Base-by-base conservation (phyloP, 2,113 vertebrate genomes). In the Neolamprologus variostigma region DNA sequence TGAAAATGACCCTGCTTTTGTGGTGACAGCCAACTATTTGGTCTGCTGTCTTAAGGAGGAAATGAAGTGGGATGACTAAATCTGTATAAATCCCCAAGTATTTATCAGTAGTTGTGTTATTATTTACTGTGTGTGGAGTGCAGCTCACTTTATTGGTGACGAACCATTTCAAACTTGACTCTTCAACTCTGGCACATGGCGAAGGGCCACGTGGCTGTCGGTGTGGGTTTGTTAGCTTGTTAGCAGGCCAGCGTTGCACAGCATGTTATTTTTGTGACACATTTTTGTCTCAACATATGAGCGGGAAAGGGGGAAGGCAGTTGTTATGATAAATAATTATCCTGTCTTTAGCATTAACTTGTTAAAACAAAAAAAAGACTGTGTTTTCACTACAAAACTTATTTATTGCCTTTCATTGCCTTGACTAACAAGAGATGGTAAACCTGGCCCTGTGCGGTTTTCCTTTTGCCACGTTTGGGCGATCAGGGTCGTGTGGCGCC, bases 341-440 rank as follows among this genome's bases (percentile, higher is more conserved):
- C 76, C 9, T 3, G 83, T 83, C 81, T 88, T 42, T 59, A 88
- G 68, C 42, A 14, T 51, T 19, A 63, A 80, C 71, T 66, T 53
- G 81, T 68, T 68, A 33, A 61, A 19, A 61, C 8, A 17, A 17
- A 85, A 53, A 53, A 68, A 63, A 33, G 61, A 50, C 82, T 66
- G 59, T n/a, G 79, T 86, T 88, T 81, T 85, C 88, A 86, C 86
- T 50, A 40, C 61, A 37, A 87, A 59, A 35, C 53, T 78, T 89
- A 87, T 91, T 93, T 93, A 89, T 92, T 91, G 89, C 91, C 91
- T 93, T 91, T 94, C 84, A 85, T 90, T 86, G 90, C 86, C 89
- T 94, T 94, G 89, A 85, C 82, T 88, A 86, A 68, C 42, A 80
- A 86, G 78, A 79, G 79, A 78, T 73, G 80, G 82, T 4, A 71